Evolutionary conservation across 2,888 invertebrate species (phyloP), one percentile per base, ranked within the genome.

Genomic region (Rhynchonema sp.): DNA sequence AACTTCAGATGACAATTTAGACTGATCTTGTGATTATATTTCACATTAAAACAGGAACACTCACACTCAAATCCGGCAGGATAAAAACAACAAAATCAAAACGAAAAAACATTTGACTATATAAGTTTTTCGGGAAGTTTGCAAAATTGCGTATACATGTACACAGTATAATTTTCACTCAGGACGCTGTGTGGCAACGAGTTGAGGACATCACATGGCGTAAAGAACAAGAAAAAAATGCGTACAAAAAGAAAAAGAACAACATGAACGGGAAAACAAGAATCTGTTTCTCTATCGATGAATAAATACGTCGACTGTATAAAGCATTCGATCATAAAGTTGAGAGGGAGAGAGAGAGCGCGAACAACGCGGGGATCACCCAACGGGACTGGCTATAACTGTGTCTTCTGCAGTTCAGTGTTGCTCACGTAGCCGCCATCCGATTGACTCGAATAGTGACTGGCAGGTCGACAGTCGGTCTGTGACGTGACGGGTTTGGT

Each of bases 341-440:
- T n/a, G n/a, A n/a, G n/a, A n/a, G n/a, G n/a, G n/a, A n/a, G n/a
- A n/a, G n/a, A n/a, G n/a, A n/a, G n/a, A n/a, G n/a, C n/a, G n/a
- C n/a, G n/a, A 38, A 38, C 38, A 38, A 38, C 38, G 17, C 38
- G 17, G 6, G 17, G 17, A 38, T 13, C 38, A 38, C 9, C 38
- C 17, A 6, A 38, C 6, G 17, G 6, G 9, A 38, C 38, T 6
- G 9, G 17, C 38, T 38, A 38, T 38, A 17, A 38, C 17, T 6
- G 17, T 38, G 38, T 38, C 17, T 38, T 38, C 6, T 17, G 38
- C 17, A 17, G 17, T 38, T 52, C 52, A 52, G 29, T 49, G 46
- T 57, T 62, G 58, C 61, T 62, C n/a, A 55, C 63, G 54, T 63
- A 63, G 27, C 63, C 63, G 46, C 58, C 60, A 49, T 63, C 63